phyloP scores from a whole-genome alignment of 2,113 vertebrate genomes.

The Arvicanthis niloticus region DNA sequence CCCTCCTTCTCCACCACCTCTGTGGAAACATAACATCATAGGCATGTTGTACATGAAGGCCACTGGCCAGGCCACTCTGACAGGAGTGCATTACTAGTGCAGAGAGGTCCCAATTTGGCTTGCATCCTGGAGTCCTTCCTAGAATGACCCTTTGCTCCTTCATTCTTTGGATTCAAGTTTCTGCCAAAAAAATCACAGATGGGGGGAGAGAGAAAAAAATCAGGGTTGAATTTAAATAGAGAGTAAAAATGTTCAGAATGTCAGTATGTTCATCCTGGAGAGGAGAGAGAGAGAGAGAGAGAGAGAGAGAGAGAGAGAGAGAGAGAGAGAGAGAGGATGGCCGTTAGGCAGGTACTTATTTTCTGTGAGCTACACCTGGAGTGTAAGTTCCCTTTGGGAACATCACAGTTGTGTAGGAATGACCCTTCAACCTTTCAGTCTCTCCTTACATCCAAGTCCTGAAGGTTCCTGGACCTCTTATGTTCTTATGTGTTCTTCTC shows the following conservation, averaged over 20 bases:
- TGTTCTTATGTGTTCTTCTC: background rate
- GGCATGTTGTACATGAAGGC: background rate
- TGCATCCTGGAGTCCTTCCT: background rate
- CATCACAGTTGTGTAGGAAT: accelerated
- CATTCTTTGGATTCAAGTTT: slow-evolving; percentile 63
- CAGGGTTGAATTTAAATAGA: slow-evolving; percentile 60
- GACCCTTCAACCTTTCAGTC: too few species aligned
- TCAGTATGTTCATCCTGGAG: slow-evolving; percentile 43
- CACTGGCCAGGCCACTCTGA: background rate
- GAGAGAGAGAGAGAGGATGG: background rate
- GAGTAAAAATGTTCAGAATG: slow-evolving; percentile 32
- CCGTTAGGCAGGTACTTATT: background rate
- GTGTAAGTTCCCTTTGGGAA: background rate
- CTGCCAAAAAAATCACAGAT: slow-evolving; percentile 70
- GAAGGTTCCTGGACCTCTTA: background rate
- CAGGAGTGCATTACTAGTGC: background rate
- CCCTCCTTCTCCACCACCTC: too few species aligned
- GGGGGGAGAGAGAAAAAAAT: slow-evolving; percentile 58
- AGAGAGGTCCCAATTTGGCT: background rate
- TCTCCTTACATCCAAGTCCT: background rate
- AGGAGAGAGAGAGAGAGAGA: background rate
- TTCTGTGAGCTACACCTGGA: background rate
- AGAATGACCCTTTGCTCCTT: slow-evolving; percentile 60
- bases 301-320: background rate
- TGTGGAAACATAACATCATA: background rate